Conservation (phyloP, 2,113 vertebrate genomes). For the Hystrix cristata region DNA sequence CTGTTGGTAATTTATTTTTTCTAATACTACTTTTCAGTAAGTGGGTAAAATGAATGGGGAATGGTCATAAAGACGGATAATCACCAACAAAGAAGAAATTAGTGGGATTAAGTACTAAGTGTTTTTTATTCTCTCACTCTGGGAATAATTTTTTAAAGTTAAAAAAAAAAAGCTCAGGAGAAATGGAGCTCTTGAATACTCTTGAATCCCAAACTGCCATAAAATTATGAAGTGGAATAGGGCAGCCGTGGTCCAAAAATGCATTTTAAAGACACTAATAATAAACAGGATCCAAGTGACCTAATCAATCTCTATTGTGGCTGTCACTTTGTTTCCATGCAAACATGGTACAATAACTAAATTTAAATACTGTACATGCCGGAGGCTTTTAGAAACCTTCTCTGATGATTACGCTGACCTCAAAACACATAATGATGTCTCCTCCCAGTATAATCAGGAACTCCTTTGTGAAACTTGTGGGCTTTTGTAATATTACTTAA, state of each 20-base stretch:
- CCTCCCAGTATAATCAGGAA: background rate
- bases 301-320: slow-evolving; percentile 6
- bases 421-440: background rate
- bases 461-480: background rate
- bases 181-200: background rate
- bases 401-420: slow-evolving; percentile 14
- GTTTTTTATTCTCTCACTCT: slow-evolving; percentile 38
- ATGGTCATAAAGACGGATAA: background rate
- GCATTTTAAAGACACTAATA: slow-evolving; percentile 55
- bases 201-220: slow-evolving; percentile 40
- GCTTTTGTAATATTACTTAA: background rate
- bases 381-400: slow-evolving; percentile 26
- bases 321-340: slow-evolving; percentile 44
- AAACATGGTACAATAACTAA: slow-evolving; percentile 7
- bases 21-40: background rate
- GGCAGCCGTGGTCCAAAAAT: slow-evolving; percentile 4
- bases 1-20: slow-evolving; percentile 43
- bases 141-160: slow-evolving; percentile 24
- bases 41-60: background rate
- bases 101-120: slow-evolving; percentile 37
- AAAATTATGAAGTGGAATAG: slow-evolving; percentile 37
- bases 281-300: slow-evolving; percentile 55
- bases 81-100: background rate
- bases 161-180: slow-evolving; percentile 27
- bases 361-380: background rate